Conservation (phyloP, 2,797 vertebrate genomes). For the Labeo calbasu region DNA sequence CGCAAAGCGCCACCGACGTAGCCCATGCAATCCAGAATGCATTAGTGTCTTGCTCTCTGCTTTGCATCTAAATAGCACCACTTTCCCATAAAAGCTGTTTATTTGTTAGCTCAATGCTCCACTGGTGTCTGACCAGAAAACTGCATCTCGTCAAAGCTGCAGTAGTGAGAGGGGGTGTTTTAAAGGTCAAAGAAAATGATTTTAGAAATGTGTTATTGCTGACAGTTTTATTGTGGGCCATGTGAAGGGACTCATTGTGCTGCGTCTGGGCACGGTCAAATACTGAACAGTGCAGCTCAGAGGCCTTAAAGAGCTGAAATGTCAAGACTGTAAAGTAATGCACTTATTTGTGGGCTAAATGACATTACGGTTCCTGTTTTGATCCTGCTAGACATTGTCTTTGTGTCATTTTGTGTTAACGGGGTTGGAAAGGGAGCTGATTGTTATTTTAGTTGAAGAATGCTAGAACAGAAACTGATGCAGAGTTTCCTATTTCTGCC, state of each 20-base stretch:
- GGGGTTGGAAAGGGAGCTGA: conserved; percentile 10
- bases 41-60: conserved; percentile 31
- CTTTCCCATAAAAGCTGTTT: conserved; percentile 51
- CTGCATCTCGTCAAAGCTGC: conserved; percentile 37
- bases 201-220: conserved; percentile 64
- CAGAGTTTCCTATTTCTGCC: conserved; percentile 5
- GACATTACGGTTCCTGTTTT: conserved; percentile 71
- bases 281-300: conserved; percentile 65
- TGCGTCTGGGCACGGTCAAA: conserved; percentile 39
- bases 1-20: background rate
- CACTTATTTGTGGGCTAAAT: conserved; percentile 63
- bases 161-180: conserved; percentile 49
- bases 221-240: conserved; percentile 64
- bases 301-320: conserved; percentile 71
- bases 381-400: conserved; percentile 57
- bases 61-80: conserved; percentile 50
- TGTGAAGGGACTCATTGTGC: conserved; percentile 64
- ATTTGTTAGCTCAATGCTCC: conserved; percentile 36
- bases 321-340: conserved; percentile 73
- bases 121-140: conserved; percentile 35
- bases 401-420: conserved; percentile 58
- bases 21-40: conserved; percentile 26
- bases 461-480: background rate
- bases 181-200: conserved; percentile 65
- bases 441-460: conserved; percentile 4